These are phyloP conservation scores for Caenorhabditis japonica DNA, from an alignment of 2,888 invertebrate species.

Conservation along the genomic window DNA sequence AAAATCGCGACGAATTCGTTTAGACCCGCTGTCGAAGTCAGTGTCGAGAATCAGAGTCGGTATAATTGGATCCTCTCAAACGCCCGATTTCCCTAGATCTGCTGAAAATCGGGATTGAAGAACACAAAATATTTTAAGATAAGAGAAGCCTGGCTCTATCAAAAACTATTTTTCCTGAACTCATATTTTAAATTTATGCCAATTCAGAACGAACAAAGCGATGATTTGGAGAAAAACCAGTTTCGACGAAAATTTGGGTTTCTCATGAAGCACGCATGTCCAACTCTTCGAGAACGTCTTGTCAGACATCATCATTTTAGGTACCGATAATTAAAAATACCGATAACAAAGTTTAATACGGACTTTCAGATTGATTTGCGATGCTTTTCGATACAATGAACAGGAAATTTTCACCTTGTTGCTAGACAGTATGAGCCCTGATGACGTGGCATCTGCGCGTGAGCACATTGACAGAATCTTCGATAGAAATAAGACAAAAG, in stretches of 20 bases:
- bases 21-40: too few species aligned
- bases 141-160: too few species aligned
- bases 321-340: conserved; percentile 2
- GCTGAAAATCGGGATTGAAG: too few species aligned
- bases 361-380: conserved; percentile 57
- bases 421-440: conserved; percentile 49
- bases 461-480: conserved; percentile 62
- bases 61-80: too few species aligned
- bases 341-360: too few species aligned
- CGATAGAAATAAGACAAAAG: conserved; percentile 49
- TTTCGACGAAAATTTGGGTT: conserved; percentile 59
- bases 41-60: too few species aligned
- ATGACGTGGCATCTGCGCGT: conserved; percentile 56
- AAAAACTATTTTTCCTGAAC: too few species aligned
- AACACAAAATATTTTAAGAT: too few species aligned
- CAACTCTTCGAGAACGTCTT: conserved; percentile 37
- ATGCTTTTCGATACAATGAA: conserved; percentile 63
- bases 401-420: conserved; percentile 56
- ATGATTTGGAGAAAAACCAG: conserved; percentile 52
- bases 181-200: too few species aligned
- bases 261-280: conserved; percentile 61
- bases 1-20: too few species aligned
- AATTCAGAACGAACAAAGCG: conserved; percentile 55
- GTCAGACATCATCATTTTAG: conserved; percentile 31
- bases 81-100: too few species aligned